Conservation (phyloP, 2,113 vertebrate genomes). For the Cottus gobio region DNA sequence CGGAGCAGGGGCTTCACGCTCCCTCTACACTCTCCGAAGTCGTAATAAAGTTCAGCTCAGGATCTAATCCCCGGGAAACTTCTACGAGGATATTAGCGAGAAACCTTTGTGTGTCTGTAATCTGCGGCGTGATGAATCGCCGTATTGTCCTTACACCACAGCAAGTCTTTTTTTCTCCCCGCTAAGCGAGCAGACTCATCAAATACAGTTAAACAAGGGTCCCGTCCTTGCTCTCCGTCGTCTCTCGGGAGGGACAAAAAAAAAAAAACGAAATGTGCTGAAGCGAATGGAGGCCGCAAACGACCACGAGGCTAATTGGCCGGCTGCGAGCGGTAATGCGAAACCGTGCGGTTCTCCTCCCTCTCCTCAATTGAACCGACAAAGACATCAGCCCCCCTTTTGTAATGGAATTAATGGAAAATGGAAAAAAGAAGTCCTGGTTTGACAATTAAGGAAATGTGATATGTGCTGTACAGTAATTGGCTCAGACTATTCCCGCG, state of each 20-base stretch:
- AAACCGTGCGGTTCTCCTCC: constrained; percentile 55
- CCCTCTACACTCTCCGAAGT: not conserved
- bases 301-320: constrained; percentile 65
- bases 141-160: constrained; percentile 14
- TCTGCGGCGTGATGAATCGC: not conserved
- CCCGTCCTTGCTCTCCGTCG: constrained; percentile 42
- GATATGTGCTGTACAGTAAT: constrained; percentile 71
- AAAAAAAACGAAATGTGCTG: constrained; percentile 32
- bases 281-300: constrained; percentile 41
- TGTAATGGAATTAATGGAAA: constrained; percentile 61
- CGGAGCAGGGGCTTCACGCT: constrained; percentile 6
- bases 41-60: constrained; percentile 8
- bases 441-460: constrained; percentile 69
- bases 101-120: constrained; percentile 9
- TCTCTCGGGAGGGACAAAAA: constrained; percentile 43
- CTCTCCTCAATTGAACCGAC: constrained; percentile 20
- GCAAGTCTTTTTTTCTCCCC: not conserved
- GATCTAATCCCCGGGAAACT: constrained; percentile 1
- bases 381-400: constrained; percentile 35
- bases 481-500: constrained; percentile 62
- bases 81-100: not conserved
- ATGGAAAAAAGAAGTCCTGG: constrained; percentile 57
- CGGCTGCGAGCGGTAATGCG: constrained; percentile 54
- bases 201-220: constrained; percentile 39
- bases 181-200: constrained; percentile 31